Percentiles rank a stretch among this genome's conserved stretches.
phyloP scores from a whole-genome alignment of 2,797 vertebrate genomes.

The Coilia nasus region DNA sequence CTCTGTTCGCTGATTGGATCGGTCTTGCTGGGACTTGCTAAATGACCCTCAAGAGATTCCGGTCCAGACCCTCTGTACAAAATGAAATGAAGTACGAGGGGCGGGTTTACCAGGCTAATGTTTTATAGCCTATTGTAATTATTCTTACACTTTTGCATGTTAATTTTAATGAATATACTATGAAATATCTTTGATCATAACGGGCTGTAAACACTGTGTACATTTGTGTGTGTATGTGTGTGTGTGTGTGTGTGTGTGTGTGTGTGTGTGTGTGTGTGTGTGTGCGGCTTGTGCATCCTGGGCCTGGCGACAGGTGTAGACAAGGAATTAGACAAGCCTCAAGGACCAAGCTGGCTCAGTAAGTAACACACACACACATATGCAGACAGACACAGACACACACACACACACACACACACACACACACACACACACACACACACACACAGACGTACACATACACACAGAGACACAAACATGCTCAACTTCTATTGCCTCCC shows the following conservation, averaged over 20 bases:
- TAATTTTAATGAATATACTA: too few relatives aligned
- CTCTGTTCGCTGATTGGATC: too few relatives aligned
- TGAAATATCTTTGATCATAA: not conserved
- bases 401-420: slow-evolving; percentile 1
- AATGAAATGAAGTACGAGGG: too few relatives aligned
- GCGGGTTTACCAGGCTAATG: too few relatives aligned
- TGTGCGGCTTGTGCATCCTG: not conserved
- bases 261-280: slow-evolving; percentile 5
- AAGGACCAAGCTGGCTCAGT: not conserved
- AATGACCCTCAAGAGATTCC: too few relatives aligned
- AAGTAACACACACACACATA: not conserved
- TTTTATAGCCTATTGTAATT: too few relatives aligned
- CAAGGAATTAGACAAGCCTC: slow-evolving; percentile 13
- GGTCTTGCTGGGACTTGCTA: too few relatives aligned
- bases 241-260: not conserved
- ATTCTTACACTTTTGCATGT: too few relatives aligned
- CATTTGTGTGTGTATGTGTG: not conserved
- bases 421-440: not conserved
- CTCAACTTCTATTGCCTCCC: slow-evolving; percentile 36
- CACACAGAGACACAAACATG: not conserved
- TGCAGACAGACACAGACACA: not conserved
- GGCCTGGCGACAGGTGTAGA: slow-evolving; percentile 9
- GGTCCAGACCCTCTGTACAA: too few relatives aligned
- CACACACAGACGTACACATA: not conserved
- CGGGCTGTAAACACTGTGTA: too few relatives aligned